Base-by-base conservation (phyloP, 2,113 vertebrate genomes). In the Alaudala cheleensis region DNA sequence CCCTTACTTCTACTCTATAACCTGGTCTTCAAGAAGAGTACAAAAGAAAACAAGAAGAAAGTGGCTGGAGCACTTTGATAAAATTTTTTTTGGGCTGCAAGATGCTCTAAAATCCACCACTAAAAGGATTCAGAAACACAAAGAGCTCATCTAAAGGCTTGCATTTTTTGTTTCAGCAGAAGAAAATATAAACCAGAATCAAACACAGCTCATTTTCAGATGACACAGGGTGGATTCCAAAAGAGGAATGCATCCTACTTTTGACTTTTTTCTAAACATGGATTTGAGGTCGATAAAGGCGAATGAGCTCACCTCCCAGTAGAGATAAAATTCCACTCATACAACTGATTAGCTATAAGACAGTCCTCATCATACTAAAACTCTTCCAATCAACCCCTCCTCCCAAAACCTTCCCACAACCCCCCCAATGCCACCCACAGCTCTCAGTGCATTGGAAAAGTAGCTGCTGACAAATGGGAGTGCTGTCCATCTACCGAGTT, bases 251-350 rank as follows among this genome's bases (percentile, higher is more conserved):
- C 19, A 67, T 53, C 24, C 64, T 66, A 74, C 82, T 95, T 95
- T 83, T 62, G 47, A 66, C 71, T 94, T 94, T 92, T 90, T 86
- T 73, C 92, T 90, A 90, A 90, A 95, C 92, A 96, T 60, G 88
- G 76, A 96, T 94, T 83, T 83, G 88, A 95, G 60, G 90, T 90
- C 1, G 23, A 64, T 92, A 90, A 93, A 81, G 51, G 82, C 17
- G 0, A 93, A 95, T 94, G 94, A 97, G 76, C 88, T 97, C 93
- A 95, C 94, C 94, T 95, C 94, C 93, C 93, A 94, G 95, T 8
- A 93, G 93, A 96, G 96, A 97, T 90, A 96, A 97, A 96, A 97
- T 96, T 96, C 92, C 92, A 81, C 37, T 86, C 92, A 86, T 77
- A 90, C 56, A 94, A 95, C 76, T 93, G 85, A 96, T 88, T 80